Conservation (phyloP, 1,140 invertebrate species). For the Euglossa dilemma region DNA sequence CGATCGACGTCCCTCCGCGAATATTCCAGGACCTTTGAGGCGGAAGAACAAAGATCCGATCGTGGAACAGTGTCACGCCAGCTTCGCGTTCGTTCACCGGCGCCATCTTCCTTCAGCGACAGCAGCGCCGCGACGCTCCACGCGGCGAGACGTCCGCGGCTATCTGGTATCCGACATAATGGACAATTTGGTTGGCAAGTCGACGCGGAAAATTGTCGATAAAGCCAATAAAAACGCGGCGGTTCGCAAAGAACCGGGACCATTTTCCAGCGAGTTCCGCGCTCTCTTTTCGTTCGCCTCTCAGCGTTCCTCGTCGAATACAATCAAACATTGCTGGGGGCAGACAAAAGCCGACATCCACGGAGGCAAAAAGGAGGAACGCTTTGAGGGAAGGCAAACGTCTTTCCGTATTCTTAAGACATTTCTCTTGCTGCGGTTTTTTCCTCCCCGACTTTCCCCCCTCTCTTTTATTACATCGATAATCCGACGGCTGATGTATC, state of each 20-base stretch:
- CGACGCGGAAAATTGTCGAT: neutral
- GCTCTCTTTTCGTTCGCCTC: neutral
- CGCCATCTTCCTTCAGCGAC: neutral
- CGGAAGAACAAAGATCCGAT: neutral
- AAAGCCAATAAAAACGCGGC: neutral
- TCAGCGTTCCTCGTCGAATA: neutral
- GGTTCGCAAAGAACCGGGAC: neutral
- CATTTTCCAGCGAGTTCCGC: neutral
- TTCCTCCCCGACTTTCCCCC: neutral
- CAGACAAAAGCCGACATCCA: neutral
- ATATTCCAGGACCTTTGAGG: neutral
- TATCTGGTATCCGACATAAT: neutral
- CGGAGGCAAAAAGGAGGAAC: constrained; percentile 2
- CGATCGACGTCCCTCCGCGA: constrained; percentile 4
- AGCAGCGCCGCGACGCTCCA: too few relatives aligned
- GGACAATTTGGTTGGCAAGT: neutral
- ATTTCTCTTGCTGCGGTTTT: constrained; percentile 13
- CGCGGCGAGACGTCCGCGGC: neutral
- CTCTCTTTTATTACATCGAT: constrained; percentile 18
- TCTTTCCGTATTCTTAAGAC: neutral
- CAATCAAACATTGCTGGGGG: neutral
- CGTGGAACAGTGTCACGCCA: neutral
- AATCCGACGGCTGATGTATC: constrained; percentile 13
- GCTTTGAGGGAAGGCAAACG: constrained; percentile 4
- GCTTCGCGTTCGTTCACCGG: neutral